Percentiles rank a stretch among this genome's conserved stretches.
These are phyloP conservation scores for Schizotus pectinicornis DNA, from an alignment of 2,888 invertebrate genomes.

Conservation along the genomic window DNA sequence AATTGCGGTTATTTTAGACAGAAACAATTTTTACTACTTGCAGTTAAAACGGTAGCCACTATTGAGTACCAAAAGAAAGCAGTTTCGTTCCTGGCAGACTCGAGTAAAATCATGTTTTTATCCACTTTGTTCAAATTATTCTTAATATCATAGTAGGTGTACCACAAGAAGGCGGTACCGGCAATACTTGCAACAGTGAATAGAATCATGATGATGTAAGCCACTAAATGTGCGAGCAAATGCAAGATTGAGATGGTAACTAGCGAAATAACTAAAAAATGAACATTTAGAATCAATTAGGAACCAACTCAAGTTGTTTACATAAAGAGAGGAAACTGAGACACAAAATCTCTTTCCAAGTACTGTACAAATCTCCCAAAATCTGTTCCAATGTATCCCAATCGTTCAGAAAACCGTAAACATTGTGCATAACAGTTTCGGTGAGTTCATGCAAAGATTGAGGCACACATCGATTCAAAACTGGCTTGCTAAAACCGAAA, in stretches of 20 bases:
- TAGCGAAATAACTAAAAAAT: conserved; percentile 77
- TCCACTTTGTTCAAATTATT: conserved; percentile 66
- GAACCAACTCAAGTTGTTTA: conserved; percentile 55
- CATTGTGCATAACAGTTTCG: conserved; percentile 68
- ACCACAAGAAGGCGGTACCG: conserved; percentile 85
- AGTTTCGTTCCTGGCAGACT: conserved; percentile 83
- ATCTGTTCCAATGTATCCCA: conserved; percentile 91
- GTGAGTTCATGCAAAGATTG: conserved; percentile 71
- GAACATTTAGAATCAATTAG: conserved; percentile 19
- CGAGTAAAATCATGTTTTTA: conserved; percentile 65
- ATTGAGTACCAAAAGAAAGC: conserved; percentile 86
- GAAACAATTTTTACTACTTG: conserved; percentile 58
- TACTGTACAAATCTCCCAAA: conserved; percentile 84
- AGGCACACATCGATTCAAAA: conserved; percentile 90
- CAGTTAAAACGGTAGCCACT: conserved; percentile 85
- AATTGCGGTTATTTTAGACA: conserved; percentile 2
- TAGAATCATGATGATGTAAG: conserved; percentile 86
- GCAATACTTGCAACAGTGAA: conserved; percentile 78
- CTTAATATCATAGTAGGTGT: conserved; percentile 81
- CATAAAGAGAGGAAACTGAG: conserved; percentile 82
- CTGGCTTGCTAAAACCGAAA: conserved; percentile 65
- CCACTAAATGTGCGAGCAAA: conserved; percentile 80
- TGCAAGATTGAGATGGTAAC: conserved; percentile 84
- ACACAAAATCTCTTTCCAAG: conserved; percentile 85
- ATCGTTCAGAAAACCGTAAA: conserved; percentile 83